Evolutionary conservation across 2,797 vertebrate species (phyloP), one percentile per base, ranked within the genome.

Genomic region (Psittacula derbiana): DNA sequence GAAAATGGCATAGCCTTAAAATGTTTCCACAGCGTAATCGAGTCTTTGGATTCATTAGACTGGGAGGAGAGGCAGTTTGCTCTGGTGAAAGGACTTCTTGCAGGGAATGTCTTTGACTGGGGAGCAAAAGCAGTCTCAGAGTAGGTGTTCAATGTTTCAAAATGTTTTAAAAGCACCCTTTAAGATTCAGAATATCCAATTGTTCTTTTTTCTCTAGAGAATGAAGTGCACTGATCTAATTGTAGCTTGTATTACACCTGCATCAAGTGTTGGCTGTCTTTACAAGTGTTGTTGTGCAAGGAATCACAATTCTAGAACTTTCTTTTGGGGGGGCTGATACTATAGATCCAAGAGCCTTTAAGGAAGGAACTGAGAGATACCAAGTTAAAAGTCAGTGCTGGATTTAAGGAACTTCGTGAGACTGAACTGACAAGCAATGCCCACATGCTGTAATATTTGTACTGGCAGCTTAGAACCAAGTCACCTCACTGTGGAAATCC

Each of bases 31-130:
- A 98, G 98, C 46, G 99, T 98, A 21, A 98, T 99, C n/a, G 97
- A 95, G 80, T 97, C 98, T 20, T 97, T 99, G 98, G 99, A 99
- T 67, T 93, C 98, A 23, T 92, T 99, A 96, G 98, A 94, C 98
- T 99, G 99, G 99, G 99, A 99, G 97, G 98, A 99, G 95, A 98
- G 98, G 96, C 99, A 99, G 98, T 99, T 99, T 88, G 98, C 99
- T 12, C 98, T 99, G 97, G 99, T 99, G 97, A 98, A 98, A 82
- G 99, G 99, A 49, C 98, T 99, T 52, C 98, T 99, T 96, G 99
- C 99, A 0, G 99, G 99, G 70, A 99, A 99, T 33, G 99, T 99
- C 91, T 99, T 99, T 43, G 99, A 99, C 98, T 99, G 99, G 99
- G 99, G 99, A 79, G 99, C 99, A 95, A 99, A 99, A 96, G 99